These are phyloP conservation scores for Thymelicus acteon DNA, from an alignment of 2,888 invertebrate species.

Conservation along the genomic window DNA sequence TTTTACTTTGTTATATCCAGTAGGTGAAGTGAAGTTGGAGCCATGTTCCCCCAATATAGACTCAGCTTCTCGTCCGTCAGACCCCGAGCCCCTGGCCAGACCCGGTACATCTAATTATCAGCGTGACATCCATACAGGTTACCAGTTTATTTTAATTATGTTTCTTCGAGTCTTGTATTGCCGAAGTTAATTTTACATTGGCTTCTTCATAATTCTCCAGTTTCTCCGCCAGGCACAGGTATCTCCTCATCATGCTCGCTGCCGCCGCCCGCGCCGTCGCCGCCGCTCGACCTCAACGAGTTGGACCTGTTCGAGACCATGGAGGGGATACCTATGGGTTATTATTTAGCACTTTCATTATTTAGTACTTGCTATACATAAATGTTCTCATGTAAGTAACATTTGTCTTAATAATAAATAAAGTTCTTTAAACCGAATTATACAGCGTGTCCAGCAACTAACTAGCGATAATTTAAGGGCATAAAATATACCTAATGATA, in stretches of 20 bases:
- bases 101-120: slow-evolving; percentile 21
- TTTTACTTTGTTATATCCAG: slow-evolving; percentile 40
- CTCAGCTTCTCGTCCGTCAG: neutral
- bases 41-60: slow-evolving; percentile 46
- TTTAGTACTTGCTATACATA: no score
- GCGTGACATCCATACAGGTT: slow-evolving; percentile 16
- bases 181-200: no score
- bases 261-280: slow-evolving; percentile 66
- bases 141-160: neutral
- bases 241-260: slow-evolving; percentile 59
- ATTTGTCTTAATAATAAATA: no score
- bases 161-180: neutral
- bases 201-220: no score
- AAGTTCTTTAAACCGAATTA: no score
- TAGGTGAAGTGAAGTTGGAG: slow-evolving; percentile 57
- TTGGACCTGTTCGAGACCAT: slow-evolving; percentile 77
- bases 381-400: no score
- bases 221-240: slow-evolving; percentile 3
- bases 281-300: slow-evolving; percentile 70
- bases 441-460: no score
- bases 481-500: no score
- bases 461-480: no score
- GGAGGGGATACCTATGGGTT: slow-evolving; percentile 77
- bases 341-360: no score
- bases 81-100: neutral